Evolutionary conservation across 2,113 vertebrate species (phyloP), one percentile per base, ranked within the genome.

Genomic region (Narcine bancroftii): DNA sequence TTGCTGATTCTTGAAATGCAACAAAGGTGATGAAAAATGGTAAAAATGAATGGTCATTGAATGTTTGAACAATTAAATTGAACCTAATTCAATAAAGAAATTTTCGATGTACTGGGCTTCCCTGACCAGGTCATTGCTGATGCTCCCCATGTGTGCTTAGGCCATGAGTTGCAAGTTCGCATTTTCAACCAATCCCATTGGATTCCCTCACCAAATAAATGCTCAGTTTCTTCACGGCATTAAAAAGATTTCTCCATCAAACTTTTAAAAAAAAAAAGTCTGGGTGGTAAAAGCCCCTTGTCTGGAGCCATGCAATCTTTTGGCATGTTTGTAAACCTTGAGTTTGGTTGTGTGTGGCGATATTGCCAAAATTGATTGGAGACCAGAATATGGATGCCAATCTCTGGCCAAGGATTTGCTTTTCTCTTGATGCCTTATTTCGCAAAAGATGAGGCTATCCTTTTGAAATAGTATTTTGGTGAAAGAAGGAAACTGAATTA

Each of bases 401-500:
- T 15, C 60, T 87, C 81, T 7, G 33, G 81, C 60, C 60, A 60
- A 87, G 60, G 29, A 42, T 87, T n/a, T 87, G 50, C 53, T 87
- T 87, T 87, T 87, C 53, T 6, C 17, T n/a, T 87, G 33, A 56
- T 60, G 6, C 89, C 36, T 13, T 45, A 33, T 91, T 69, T 91
- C 89, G 89, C 93, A 73, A 71, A 92, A 75, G 92, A 69, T 93
- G 92, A 92, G 87, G 39, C 45, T 56, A 29, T 39, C 92, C 66
- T 69, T 42, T 56, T 75, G 71, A 77, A 79, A 83, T 92, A 42
- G 47, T 53, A 19, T 36, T 93, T 85, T 92, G 91, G 92, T 91
- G 72, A 85, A 91, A 85, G 60, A 93, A 93, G 92, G 89, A 92
- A 93, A 93, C 76, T 85, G 71, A 73, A 63, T 92, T 92, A 69